phyloP scores from a whole-genome alignment of 2,113 vertebrate genomes.

The Numida meleagris region DNA sequence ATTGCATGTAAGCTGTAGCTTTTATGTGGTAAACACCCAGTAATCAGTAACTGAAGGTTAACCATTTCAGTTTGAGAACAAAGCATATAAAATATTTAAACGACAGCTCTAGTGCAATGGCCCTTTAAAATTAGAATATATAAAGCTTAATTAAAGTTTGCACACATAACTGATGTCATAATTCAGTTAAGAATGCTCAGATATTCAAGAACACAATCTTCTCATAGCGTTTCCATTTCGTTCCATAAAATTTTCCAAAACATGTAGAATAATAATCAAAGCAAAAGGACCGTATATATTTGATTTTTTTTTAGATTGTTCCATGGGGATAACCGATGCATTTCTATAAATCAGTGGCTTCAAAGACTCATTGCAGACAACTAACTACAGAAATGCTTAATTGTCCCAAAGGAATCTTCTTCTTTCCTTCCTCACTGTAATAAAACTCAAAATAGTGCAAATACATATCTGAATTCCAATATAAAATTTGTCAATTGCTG shows the following conservation, averaged over 20 bases:
- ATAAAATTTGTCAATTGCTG: neutral
- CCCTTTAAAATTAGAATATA: slow-evolving; percentile 38
- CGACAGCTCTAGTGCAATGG: neutral
- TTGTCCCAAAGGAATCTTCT: neutral
- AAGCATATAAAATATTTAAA: neutral
- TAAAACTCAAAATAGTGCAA: neutral
- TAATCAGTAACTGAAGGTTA: slow-evolving; percentile 13
- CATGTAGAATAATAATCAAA: neutral
- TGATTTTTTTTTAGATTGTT: neutral
- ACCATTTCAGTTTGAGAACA: neutral
- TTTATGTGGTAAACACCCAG: slow-evolving; percentile 34
- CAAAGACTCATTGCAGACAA: neutral
- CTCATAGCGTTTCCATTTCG: neutral
- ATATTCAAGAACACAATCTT: neutral
- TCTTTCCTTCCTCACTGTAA: neutral
- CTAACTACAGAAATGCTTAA: neutral
- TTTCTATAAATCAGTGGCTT: neutral
- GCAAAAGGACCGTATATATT: neutral
- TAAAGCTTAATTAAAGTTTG: slow-evolving; percentile 5
- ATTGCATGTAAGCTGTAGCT: slow-evolving; percentile 27
- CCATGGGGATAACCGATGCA: neutral
- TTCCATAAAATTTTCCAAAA: neutral
- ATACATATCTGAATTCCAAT: neutral
- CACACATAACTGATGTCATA: neutral
- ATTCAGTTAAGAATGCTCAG: neutral